phyloP scores from a whole-genome alignment of 1,140 invertebrate species.

The Amphibalanus amphitrite region DNA sequence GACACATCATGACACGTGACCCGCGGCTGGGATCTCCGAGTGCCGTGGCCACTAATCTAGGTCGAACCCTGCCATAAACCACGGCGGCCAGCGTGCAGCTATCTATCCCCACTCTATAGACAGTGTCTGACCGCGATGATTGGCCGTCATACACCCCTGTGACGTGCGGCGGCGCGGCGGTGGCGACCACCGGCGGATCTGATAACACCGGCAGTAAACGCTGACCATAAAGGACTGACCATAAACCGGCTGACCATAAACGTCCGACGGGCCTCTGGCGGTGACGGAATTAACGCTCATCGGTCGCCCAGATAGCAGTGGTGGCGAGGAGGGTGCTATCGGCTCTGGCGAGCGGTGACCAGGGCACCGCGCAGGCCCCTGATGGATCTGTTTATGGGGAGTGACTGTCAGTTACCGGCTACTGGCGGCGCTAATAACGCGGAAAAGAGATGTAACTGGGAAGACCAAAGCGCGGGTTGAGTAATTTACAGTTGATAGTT shows the following conservation, averaged over 20 bases:
- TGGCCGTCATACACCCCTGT: not conserved
- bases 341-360: not conserved
- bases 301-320: not conserved
- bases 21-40: no score
- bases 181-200: not conserved
- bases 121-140: not conserved
- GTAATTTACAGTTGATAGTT: no score
- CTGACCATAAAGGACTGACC: not conserved
- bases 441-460: no score
- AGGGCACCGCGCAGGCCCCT: no score
- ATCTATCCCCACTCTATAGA: not conserved
- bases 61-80: no score
- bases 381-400: not conserved
- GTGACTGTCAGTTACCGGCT: not conserved
- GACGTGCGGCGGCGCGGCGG: no score
- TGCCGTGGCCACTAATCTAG: not conserved
- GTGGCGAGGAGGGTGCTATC: not conserved
- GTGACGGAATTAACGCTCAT: not conserved
- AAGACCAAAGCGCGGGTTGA: no score
- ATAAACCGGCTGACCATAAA: not conserved
- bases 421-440: no score
- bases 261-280: no score
- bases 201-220: not conserved
- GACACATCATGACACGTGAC: no score
- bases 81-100: no score